These are phyloP conservation scores for Diorhabda sublineata DNA, from an alignment of 1,140 invertebrate genomes.

Conservation along the genomic window DNA sequence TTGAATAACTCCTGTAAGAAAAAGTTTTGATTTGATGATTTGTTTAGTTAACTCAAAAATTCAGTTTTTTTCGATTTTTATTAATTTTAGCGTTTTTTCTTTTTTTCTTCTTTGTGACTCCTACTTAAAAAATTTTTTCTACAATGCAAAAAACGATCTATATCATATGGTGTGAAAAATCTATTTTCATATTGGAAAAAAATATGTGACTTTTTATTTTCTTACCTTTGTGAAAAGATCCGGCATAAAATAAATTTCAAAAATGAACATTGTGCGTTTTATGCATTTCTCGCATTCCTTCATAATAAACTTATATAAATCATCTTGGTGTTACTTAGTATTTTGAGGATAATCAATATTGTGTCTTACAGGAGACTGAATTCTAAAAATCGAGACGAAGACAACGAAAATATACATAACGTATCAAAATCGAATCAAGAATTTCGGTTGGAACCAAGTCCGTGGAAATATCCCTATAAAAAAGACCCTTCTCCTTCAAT, in stretches of 20 bases:
- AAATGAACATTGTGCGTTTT: no score
- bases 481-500: slow-evolving; percentile 31
- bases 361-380: slow-evolving; percentile 54
- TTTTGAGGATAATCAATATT: slow-evolving; percentile 7
- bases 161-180: no score
- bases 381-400: slow-evolving; percentile 54
- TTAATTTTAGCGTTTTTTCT: no score
- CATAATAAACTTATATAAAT: slow-evolving; percentile 12
- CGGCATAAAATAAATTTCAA: neutral
- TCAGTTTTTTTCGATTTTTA: no score
- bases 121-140: neutral
- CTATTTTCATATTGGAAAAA: no score
- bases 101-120: neutral
- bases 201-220: no score
- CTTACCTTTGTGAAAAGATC: neutral
- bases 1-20: no score
- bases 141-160: neutral
- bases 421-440: slow-evolving; percentile 50
- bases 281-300: neutral
- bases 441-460: slow-evolving; percentile 54
- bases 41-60: no score
- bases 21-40: no score
- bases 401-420: slow-evolving; percentile 29
- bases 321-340: slow-evolving; percentile 8
- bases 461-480: slow-evolving; percentile 51